Conservation (phyloP, 2,888 invertebrate genomes). For the Eurytoma californica region DNA sequence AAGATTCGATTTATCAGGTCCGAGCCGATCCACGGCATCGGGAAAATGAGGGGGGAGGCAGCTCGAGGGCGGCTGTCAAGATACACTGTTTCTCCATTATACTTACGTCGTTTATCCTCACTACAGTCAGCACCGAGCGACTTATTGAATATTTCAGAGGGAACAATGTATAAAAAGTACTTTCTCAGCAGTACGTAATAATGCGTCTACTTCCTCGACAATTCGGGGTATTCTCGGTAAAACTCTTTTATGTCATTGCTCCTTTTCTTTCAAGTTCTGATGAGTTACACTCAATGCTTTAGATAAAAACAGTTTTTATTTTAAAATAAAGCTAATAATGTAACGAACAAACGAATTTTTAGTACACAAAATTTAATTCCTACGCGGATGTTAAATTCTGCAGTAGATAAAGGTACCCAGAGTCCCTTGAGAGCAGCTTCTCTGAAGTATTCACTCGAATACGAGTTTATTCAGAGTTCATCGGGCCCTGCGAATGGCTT, state of each 20-base stretch:
- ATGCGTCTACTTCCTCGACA: not conserved
- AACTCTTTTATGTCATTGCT: not conserved
- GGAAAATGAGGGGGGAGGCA: conserved; percentile 11
- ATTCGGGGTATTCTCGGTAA: not conserved
- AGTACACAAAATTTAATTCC: too few species aligned
- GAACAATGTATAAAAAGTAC: not conserved
- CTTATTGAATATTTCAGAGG: conserved; percentile 42
- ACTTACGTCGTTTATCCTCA: conserved; percentile 47
- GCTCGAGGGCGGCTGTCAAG: conserved; percentile 11
- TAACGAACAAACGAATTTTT: too few species aligned
- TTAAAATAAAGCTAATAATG: too few species aligned
- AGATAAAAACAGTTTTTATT: too few species aligned
- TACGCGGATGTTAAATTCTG: too few species aligned
- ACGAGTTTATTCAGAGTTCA: too few species aligned
- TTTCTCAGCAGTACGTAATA: not conserved
- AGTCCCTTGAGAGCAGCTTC: too few species aligned
- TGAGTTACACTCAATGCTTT: too few species aligned
- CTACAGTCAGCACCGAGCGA: conserved; percentile 7
- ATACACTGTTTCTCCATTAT: conserved; percentile 69
- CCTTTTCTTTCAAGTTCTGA: not conserved
- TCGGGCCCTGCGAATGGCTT: too few species aligned
- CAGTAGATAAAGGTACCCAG: too few species aligned
- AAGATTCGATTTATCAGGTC: conserved; percentile 53
- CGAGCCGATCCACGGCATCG: conserved; percentile 3
- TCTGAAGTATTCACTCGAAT: too few species aligned